Conservation (phyloP, 2,113 vertebrate genomes). For the Anthoscopus minutus region DNA sequence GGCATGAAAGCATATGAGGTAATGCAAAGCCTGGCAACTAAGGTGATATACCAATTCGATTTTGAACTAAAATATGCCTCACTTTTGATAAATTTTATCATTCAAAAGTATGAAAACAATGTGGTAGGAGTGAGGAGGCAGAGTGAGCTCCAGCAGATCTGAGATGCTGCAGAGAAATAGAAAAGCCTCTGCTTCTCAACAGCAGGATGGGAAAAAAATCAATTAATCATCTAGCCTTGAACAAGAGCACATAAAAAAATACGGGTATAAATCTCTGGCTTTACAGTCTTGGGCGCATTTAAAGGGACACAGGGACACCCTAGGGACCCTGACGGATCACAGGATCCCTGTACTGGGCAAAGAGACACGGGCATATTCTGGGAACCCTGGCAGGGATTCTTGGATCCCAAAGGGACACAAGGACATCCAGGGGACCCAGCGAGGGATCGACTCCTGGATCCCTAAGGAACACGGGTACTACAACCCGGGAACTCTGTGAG, state of each 20-base stretch:
- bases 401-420: background rate
- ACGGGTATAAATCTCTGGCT: fast-evolving
- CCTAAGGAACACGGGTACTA: background rate
- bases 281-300: no score
- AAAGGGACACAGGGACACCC: fast-evolving
- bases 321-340: no score
- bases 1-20: background rate
- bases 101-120: background rate
- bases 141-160: fast-evolving
- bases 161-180: fast-evolving
- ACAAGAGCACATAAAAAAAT: fast-evolving
- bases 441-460: background rate
- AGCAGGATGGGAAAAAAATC: fast-evolving
- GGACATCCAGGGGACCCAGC: background rate
- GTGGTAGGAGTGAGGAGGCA: background rate
- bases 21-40: background rate
- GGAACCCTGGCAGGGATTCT: background rate
- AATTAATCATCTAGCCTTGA: fast-evolving
- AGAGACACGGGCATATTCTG: background rate
- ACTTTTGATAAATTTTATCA: fast-evolving
- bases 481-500: background rate
- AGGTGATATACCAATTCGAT: background rate
- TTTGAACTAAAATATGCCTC: background rate
- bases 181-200: background rate
- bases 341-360: background rate